Evolutionary conservation across 53 echinoderm and acorn worm genomes (phyloP), one percentile per base, ranked within the genome.

Genomic region (Mesocentrotus franciscanus): DNA sequence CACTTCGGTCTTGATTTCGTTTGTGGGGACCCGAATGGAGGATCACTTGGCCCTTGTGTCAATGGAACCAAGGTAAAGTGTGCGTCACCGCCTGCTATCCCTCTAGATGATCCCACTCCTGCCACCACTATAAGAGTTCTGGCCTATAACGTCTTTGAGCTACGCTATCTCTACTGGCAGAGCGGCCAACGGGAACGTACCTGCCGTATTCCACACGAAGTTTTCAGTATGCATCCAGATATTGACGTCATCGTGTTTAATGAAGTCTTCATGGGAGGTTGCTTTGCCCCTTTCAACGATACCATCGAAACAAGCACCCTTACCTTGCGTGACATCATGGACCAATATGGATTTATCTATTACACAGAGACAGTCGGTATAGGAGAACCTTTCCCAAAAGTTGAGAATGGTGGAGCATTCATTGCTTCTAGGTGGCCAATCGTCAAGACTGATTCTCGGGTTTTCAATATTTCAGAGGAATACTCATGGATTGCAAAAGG

Each of bases 181-280:
- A 97, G 66, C 36, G 98, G 98, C 26, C 98, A 98, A 90, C 94
- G 97, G 9, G 97, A 98, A 83, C 94, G 98, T 24, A 97, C 98
- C 16, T 98, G 98, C 93, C 97, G 98, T 62, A 96, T 97, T 59
- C 92, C 96, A 8, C 95, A 85, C 0, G 62, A 95, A 62, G 36
- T 97, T 20, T 89, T 98, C 84, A 61, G 84, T 22, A 68, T 94
- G 60, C 97, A 97, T 26, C 97, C 97, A 0, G 98, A 98, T 64
- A 92, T 97, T 3, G 98, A 98, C 78, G 97, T 97, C 62, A 97
- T 98, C 71, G 97, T 97, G 49, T 96, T 98, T 64, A 96, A 98
- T 56, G 98, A 98, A 92, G 96, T 96, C 10, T 98, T 98, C 92
- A 98, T 97, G 97, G 98, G 98, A 34, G 98, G 98, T 27, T 98